Evolutionary conservation across 2,888 invertebrate species (phyloP).

Genomic region (Terebella lapidaria): DNA sequence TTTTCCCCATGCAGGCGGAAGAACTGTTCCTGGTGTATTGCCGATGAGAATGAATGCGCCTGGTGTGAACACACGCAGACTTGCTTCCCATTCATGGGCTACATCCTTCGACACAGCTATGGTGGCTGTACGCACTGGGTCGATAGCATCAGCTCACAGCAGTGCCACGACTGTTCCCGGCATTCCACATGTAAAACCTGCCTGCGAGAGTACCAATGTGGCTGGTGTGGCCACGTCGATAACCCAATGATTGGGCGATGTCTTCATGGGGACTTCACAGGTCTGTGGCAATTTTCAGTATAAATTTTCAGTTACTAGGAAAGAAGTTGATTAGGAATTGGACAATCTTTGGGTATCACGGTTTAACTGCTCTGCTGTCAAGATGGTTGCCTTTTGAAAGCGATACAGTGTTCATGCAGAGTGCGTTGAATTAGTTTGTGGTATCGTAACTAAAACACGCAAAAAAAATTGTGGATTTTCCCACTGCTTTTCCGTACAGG

Average conservation of each 20-base stretch:
- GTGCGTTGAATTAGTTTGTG: too few relatives aligned
- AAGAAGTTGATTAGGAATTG: too few relatives aligned
- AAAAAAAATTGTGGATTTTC: too few relatives aligned
- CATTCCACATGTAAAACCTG: constrained; percentile 57
- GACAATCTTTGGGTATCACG: too few relatives aligned
- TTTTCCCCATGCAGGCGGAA: constrained; percentile 21
- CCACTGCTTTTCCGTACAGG: too few relatives aligned
- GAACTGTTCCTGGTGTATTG: constrained; percentile 63
- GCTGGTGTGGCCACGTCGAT: constrained; percentile 85
- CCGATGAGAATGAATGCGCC: constrained; percentile 81
- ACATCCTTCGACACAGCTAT: constrained; percentile 66
- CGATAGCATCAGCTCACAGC: constrained; percentile 57
- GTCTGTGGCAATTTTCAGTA: constrained; percentile 24
- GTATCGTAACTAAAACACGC: too few relatives aligned
- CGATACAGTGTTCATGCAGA: too few relatives aligned
- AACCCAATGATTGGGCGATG: constrained; percentile 77
- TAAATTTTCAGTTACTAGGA: too few relatives aligned
- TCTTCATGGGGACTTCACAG: constrained; percentile 44
- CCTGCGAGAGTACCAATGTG: constrained; percentile 78
- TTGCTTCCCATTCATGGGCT: constrained; percentile 73
- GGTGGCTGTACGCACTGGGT: constrained; percentile 90
- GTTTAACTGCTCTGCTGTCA: too few relatives aligned
- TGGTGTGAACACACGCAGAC: constrained; percentile 90
- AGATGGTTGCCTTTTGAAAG: too few relatives aligned
- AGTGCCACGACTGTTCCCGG: constrained; percentile 41